Conservation (phyloP, 2,797 vertebrate species). For the Phaenicophaeus curvirostris region DNA sequence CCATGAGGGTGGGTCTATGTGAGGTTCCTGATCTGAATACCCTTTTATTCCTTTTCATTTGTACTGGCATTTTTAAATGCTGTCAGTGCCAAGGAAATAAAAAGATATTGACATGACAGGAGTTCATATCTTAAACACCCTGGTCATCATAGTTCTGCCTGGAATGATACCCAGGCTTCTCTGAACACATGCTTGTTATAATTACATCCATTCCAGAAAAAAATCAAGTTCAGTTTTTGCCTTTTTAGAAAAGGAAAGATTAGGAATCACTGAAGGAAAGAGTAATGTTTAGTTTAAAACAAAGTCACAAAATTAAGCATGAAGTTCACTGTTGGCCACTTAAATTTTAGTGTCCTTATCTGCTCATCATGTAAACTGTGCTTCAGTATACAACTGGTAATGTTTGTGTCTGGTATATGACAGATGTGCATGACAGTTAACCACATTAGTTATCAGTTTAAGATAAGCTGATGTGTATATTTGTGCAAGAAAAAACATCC, state of each 20-base stretch:
- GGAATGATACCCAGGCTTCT: constrained; percentile 22
- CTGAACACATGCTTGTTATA: background rate
- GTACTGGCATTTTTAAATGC: constrained; percentile 14
- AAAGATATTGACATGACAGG: constrained; percentile 21
- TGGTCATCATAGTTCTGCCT: background rate
- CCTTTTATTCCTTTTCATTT: constrained; percentile 13
- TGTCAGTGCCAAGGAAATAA: constrained; percentile 19
- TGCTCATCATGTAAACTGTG: background rate
- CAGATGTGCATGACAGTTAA: background rate
- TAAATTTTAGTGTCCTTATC: background rate
- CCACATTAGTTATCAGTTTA: background rate
- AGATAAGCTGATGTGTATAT: background rate
- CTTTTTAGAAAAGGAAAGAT: constrained; percentile 20
- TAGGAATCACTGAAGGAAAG: background rate
- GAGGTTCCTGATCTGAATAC: background rate
- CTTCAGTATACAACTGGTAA: background rate
- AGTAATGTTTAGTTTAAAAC: constrained; percentile 31
- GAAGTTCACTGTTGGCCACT: constrained; percentile 26
- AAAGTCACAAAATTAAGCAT: background rate
- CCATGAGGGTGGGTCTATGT: background rate
- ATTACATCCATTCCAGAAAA: constrained; percentile 10
- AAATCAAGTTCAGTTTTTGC: background rate
- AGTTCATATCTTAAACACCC: background rate
- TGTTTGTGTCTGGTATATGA: background rate
- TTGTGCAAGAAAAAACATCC: background rate